Evolutionary conservation across 2,113 vertebrate genomes (phyloP), one percentile per base, ranked within the genome.

Genomic region (Machaerirhynchus nigripectus): DNA sequence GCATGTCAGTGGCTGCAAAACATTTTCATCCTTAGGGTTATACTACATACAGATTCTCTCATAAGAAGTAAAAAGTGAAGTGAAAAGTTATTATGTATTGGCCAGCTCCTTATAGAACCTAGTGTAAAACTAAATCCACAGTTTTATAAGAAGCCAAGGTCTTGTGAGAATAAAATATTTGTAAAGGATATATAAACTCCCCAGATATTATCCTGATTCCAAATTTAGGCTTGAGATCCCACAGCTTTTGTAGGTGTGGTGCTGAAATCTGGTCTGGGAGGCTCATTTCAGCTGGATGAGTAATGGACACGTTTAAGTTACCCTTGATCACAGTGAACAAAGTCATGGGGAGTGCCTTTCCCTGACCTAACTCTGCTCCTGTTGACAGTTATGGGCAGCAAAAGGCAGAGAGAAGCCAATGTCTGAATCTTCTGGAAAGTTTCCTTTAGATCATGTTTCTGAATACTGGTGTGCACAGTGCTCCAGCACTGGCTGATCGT

Each of bases 151-250:
- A 93, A 89, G 40, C 74, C 40, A 35, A 61, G 59, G 28, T 30
- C 87, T 89, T 87, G 35, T 91, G 82, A 84, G 78, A 85, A 79
- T 33, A 7, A 95, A 97, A 76, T 50, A 8, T 60, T 87, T 92
- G 33, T 79, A 80, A 79, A 87, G 40, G 44, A 37, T 82, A 39
- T 84, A 71, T 42, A 89, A 84, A 84, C 70, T 15, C 17, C 52
- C 35, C 24, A 64, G 46, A 70, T 85, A 49, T 53, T 75, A 75
- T 46, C 33, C 40, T n/a, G 46, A 42, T 88, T 86, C 83, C 64
- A 78, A 42, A 83, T 63, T 87, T 60, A 93, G 39, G 31, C 55
- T 74, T 91, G 26, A 69, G 42, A 89, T 96, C 81, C 57, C 77
- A 80, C 46, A 69, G 82, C 49, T 83, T 40, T 69, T 55, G 26